Evolutionary conservation across 2,797 vertebrate genomes (phyloP), one percentile per base, ranked within the genome.

Genomic region (Microctenopoma stevenorrisi): DNA sequence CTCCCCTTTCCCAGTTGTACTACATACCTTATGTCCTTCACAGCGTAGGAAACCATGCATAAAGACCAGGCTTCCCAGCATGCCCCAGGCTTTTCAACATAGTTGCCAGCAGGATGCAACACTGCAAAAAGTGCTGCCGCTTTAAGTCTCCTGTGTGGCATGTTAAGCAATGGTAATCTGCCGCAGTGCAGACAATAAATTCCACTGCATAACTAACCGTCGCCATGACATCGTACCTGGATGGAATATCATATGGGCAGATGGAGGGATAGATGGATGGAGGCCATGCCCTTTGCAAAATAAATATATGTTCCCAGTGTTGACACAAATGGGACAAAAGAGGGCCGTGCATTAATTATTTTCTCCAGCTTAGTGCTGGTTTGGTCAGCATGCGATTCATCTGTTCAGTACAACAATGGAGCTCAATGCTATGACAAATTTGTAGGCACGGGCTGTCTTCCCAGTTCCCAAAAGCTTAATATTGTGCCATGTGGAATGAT

Each of bases 81-180:
- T 82, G 84, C 89, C 86, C 78, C 66, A 30, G 85, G 88, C 78
- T 83, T 79, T 83, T 67, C 79, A 83, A 78, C 88, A 82, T 74
- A 78, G 85, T 86, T 89, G 84, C 88, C 89, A 91, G 89, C 78
- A 78, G 87, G 85, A 93, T 90, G 84, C 88, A 81, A 86, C 79
- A 73, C 83, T 70, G 69, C 63, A 74, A 88, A 89, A 90, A 86
- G 83, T 85, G 79, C 91, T 92, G 87, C 84, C 86, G 85, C 90
- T 92, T 91, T 89, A 91, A 91, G 89, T 92, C 91, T 91, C 90
- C 83, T 88, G 90, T 87, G 92, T 88, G 86, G 90, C 89, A 91
- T 93, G 91, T 92, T 93, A 92, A 94, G 91, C 91, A 91, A 89
- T 83, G 86, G 88, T 93, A 93, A 94, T 94, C 91, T 94, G 92